Evolutionary conservation across 2,888 invertebrate genomes (phyloP).

Genomic region (Torymus auratus): DNA sequence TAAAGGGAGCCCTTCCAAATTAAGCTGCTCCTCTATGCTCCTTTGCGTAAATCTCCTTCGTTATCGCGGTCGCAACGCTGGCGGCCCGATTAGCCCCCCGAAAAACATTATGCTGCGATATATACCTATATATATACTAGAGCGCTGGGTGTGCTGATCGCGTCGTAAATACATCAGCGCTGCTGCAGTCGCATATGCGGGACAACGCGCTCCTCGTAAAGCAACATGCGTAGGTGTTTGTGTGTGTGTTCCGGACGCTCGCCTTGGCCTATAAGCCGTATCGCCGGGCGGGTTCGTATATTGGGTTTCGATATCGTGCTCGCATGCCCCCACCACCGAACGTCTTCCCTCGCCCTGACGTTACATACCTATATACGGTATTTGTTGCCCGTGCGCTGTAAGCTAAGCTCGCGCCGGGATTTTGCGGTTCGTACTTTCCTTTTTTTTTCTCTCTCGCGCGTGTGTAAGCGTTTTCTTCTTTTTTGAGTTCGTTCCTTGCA

Average conservation of each 20-base stretch:
- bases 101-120: background rate
- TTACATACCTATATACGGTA: background rate
- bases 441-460: background rate
- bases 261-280: slow-evolving; percentile 19
- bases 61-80: background rate
- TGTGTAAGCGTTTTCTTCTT: too few relatives aligned
- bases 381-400: background rate
- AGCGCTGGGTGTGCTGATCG: too few relatives aligned
- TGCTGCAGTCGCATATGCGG: background rate
- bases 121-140: too few relatives aligned
- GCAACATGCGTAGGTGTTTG: background rate
- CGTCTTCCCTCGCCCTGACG: slow-evolving; percentile 12
- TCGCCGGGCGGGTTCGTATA: slow-evolving; percentile 24
- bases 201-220: background rate
- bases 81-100: background rate
- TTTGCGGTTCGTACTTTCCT: background rate
- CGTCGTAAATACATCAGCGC: too few relatives aligned
- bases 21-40: too few relatives aligned
- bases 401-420: background rate
- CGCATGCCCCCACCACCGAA: background rate
- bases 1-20: slow-evolving; percentile 8
- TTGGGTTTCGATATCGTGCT: slow-evolving; percentile 44
- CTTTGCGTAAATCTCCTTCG: background rate
- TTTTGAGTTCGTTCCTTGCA: background rate
- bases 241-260: background rate